These are phyloP conservation scores for Venustaconcha ellipsiformis DNA, from an alignment of 1,140 invertebrate species.

Conservation along the genomic window DNA sequence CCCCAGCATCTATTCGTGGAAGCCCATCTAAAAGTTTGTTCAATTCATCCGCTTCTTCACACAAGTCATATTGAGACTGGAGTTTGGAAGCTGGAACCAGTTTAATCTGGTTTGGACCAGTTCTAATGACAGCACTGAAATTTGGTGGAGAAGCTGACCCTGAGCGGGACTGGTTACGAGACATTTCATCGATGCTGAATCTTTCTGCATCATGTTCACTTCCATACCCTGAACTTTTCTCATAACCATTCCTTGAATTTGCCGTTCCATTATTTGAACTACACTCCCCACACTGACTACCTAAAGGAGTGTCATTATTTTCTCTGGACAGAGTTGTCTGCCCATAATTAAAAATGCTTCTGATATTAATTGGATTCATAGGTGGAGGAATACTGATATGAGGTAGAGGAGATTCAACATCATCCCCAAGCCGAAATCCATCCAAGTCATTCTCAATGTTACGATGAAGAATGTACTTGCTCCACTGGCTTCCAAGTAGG, in stretches of 20 bases:
- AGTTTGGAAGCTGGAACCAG: conserved; percentile 54
- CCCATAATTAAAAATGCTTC: conserved; percentile 53
- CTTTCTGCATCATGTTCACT: conserved; percentile 62
- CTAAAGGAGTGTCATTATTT: conserved; percentile 55
- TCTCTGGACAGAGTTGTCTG: conserved; percentile 41
- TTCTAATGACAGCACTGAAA: conserved; percentile 62
- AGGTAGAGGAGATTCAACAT: conserved; percentile 41
- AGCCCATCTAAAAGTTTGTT: conserved; percentile 58
- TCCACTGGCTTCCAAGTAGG: conserved; percentile 53
- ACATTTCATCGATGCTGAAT: conserved; percentile 56
- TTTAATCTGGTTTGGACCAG: conserved; percentile 63
- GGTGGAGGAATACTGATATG: conserved; percentile 59
- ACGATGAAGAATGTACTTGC: conserved; percentile 52
- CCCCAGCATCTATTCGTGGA: conserved; percentile 57
- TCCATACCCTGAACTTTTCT: conserved; percentile 64
- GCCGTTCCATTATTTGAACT: conserved; percentile 52
- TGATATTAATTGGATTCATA: conserved; percentile 58
- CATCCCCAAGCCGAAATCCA: conserved; percentile 36
- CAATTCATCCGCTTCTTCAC: conserved; percentile 49
- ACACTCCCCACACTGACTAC: conserved; percentile 50
- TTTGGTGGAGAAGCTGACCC: conserved; percentile 54
- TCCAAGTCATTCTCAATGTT: conserved; percentile 32
- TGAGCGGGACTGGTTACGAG: conserved; percentile 50
- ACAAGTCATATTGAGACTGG: conserved; percentile 24
- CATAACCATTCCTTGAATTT: conserved; percentile 53